These are phyloP conservation scores for Dione vanillae DNA, from an alignment of 2,888 invertebrate genomes.

Conservation along the genomic window DNA sequence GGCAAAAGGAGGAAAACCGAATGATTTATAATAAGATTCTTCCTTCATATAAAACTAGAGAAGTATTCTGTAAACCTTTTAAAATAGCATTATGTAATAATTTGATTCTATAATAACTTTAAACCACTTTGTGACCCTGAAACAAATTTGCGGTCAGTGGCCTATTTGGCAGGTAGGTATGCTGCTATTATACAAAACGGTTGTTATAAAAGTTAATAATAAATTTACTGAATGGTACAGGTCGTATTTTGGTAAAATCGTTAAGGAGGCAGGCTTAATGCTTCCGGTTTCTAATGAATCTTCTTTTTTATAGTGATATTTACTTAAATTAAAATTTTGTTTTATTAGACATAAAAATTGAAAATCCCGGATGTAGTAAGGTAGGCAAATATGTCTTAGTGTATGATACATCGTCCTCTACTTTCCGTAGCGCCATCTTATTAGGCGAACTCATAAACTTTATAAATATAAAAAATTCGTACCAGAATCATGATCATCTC, in stretches of 20 bases:
- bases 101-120: background rate
- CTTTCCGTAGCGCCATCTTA: too few species aligned
- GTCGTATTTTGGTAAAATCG: background rate
- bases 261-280: background rate
- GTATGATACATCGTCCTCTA: too few species aligned
- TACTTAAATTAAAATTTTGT: background rate
- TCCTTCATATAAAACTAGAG: background rate
- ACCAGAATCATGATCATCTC: too few species aligned
- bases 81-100: background rate
- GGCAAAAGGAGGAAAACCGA: background rate
- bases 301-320: background rate
- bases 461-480: too few species aligned
- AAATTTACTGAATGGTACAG: background rate
- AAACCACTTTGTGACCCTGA: background rate
- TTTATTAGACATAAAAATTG: too few species aligned
- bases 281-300: background rate
- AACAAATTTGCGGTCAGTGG: background rate
- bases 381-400: too few species aligned
- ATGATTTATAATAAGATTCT: background rate
- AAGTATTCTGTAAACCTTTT: background rate
- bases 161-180: background rate
- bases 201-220: constrained; percentile 9
- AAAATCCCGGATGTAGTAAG: too few species aligned
- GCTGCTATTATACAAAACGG: background rate
- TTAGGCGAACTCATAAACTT: too few species aligned